Percentiles rank a stretch among this genome's conserved stretches.
Conservation (phyloP, 1,140 invertebrate genomes). For the Marisa cornuarietis region DNA sequence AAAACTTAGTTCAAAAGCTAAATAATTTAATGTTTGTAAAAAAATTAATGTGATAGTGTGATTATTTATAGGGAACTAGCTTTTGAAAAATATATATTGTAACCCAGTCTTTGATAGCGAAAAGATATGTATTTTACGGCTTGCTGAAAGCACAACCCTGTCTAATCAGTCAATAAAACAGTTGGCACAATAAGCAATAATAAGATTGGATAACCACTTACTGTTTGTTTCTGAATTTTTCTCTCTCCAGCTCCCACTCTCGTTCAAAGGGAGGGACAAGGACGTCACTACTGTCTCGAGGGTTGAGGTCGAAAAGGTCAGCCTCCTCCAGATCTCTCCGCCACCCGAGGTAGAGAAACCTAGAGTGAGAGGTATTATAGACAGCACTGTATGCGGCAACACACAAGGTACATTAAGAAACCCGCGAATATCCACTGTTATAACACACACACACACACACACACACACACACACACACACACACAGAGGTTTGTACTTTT, state of each 20-base stretch:
- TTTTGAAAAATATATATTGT: too few species aligned
- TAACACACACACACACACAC: neutral
- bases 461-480: neutral
- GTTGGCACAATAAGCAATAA: neutral
- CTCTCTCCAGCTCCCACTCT: slow-evolving; percentile 75
- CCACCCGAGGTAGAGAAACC: slow-evolving; percentile 83
- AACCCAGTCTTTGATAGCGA: too few species aligned
- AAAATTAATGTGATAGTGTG: too few species aligned
- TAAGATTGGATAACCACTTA: neutral
- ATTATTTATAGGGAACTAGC: too few species aligned
- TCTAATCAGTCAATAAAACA: too few species aligned
- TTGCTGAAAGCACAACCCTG: too few species aligned
- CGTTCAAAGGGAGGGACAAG: slow-evolving; percentile 87
- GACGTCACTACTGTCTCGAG: slow-evolving; percentile 80
- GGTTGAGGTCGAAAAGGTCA: slow-evolving; percentile 91
- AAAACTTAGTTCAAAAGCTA: too few species aligned
- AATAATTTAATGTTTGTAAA: too few species aligned
- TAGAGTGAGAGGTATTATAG: slow-evolving; percentile 22
- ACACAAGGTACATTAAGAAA: too few species aligned
- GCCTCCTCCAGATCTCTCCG: slow-evolving; percentile 79
- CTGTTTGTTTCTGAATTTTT: slow-evolving; percentile 22
- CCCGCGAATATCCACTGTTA: neutral
- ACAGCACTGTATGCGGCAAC: too few species aligned
- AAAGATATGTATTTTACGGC: too few species aligned
- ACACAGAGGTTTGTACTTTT: too few species aligned